Evolutionary conservation across 2,888 invertebrate species (phyloP).

Genomic region (Eupithecia dodoneata): DNA sequence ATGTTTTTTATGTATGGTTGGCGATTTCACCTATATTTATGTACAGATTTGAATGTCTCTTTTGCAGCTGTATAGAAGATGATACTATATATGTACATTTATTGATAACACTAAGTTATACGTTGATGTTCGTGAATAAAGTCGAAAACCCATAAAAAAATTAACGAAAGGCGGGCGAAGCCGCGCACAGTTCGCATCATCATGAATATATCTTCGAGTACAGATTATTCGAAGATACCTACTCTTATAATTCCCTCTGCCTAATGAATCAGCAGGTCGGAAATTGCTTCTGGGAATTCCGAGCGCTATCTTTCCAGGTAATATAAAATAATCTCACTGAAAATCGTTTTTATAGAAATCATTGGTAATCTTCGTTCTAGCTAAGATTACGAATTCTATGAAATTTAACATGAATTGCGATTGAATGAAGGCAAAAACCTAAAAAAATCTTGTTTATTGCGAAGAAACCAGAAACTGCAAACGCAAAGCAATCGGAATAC

Average conservation of each 20-base stretch:
- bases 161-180: neutral
- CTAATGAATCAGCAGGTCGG: neutral
- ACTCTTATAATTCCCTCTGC: neutral
- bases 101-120: no score
- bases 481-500: conserved; percentile 3
- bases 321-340: neutral
- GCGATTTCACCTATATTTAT: no score
- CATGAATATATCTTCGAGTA: no score
- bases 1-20: no score
- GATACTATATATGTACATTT: no score
- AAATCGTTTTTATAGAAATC: neutral
- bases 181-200: neutral
- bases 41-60: no score
- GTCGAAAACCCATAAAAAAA: neutral
- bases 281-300: neutral
- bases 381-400: neutral
- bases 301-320: neutral
- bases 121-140: no score
- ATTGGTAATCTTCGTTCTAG: neutral
- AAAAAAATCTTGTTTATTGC: neutral
- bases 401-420: neutral
- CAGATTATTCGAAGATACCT: no score
- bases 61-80: no score
- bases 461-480: conserved; percentile 4
- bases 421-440: neutral